A percentile compares a stretch with the other conserved stretches of the same genome.
These are phyloP conservation scores for Lordiphosa mommai DNA, from an alignment of 1,140 invertebrate genomes.

Conservation along the genomic window DNA sequence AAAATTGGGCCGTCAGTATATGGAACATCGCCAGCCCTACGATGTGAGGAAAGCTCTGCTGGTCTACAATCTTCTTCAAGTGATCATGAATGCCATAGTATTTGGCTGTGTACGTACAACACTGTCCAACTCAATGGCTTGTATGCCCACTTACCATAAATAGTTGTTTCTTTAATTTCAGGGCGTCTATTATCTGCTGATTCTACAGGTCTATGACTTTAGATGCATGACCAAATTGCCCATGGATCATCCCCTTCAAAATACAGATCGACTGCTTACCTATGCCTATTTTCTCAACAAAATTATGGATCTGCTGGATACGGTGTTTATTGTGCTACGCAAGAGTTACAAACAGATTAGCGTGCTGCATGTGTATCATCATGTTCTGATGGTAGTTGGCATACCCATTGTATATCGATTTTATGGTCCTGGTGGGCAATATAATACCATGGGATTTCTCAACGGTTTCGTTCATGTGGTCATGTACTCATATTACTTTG, in stretches of 20 bases:
- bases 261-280: not conserved
- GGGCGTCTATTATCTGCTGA: not conserved
- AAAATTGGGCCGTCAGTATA: conserved; percentile 85
- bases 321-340: conserved; percentile 90
- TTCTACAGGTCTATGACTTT: not conserved
- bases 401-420: not conserved
- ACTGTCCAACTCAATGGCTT: too few relatives aligned
- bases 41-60: conserved; percentile 86
- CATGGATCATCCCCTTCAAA: conserved; percentile 10
- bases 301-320: conserved; percentile 83
- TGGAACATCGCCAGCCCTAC: conserved; percentile 90
- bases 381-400: conserved; percentile 80
- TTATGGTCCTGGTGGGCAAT: conserved; percentile 83
- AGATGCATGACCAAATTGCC: conserved; percentile 4
- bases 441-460: conserved; percentile 84
- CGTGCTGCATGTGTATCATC: conserved; percentile 93
- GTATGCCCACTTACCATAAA: too few relatives aligned
- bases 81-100: conserved; percentile 26
- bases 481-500: conserved; percentile 90
- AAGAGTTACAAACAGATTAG: conserved; percentile 92
- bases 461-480: conserved; percentile 89
- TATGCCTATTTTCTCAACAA: conserved; percentile 47
- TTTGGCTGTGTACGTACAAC: conserved; percentile 11
- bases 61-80: conserved; percentile 88
- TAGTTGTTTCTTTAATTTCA: not conserved